Base-by-base conservation (phyloP, 2,888 invertebrate genomes). In the Ferdinandea cuprea region DNA sequence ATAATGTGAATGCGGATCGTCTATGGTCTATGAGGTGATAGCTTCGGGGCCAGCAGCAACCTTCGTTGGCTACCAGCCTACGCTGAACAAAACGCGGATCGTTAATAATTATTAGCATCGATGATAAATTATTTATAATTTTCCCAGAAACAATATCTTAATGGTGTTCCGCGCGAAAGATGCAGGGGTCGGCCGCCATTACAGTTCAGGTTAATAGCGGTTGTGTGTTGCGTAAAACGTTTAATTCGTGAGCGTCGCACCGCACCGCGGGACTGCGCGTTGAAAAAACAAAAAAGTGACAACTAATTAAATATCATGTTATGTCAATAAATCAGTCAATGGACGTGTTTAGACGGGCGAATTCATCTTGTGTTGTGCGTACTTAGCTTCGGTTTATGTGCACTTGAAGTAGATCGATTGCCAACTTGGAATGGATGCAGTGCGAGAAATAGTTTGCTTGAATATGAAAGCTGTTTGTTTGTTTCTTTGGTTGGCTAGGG, bases 261-360 rank as follows among this genome's bases (percentile, higher is more conserved):
- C 11, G 19, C 44, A 19, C 19, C 19, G 44, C 19, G 21, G 42
- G 50, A 54, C 21, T 56, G 19, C 17, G 58, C 11, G 66, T n/a
- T n/a, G n/a, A n/a, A n/a, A n/a, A n/a, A n/a, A n/a, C n/a, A 35
- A 71, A 77, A 77, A 77, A 69, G 77, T 80, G 80, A 74, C 80
- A 80, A 74, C 69, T 80, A 80, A 80, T 80, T 80, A 80, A 74
- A 80, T 69, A 66, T 74, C 74, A 80, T 80, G 80, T 80, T 69
- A 69, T 74, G 74, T 74, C 74, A 74, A 80, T 80, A 80, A 80
- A 80, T 80, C 74, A 80, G 80, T 80, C 80, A 74, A 48, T 52
- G 44, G 59, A 76, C 74, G 66, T 76, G 59, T 68, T 76, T 76
- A 58, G 74, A 76, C 74, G 44, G 50, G 25, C 50, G 68, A 59